Evolutionary conservation across 2,797 vertebrate genomes (phyloP).

Genomic region (Poeciliopsis infans): DNA sequence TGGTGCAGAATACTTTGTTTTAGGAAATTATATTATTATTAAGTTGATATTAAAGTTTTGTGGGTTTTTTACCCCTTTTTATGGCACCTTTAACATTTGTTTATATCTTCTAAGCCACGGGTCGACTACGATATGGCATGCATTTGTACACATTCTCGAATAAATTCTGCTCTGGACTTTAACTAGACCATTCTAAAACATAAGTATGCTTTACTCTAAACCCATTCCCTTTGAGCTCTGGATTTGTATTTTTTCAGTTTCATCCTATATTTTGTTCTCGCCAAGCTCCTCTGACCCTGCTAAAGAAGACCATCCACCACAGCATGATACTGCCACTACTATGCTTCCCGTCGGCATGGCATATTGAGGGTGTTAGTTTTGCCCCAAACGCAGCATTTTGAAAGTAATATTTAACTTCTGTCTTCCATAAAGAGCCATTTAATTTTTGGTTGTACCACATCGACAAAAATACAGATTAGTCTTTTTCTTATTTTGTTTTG

Average conservation of each 20-base stretch:
- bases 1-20: too few relatives aligned
- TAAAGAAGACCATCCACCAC: neutral
- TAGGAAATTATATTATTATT: too few relatives aligned
- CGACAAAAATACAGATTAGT: neutral
- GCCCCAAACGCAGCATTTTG: neutral
- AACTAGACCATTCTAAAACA: neutral
- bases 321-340: neutral
- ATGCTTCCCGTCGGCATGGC: neutral
- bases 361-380: neutral
- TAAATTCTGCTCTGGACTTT: neutral
- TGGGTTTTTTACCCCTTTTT: too few relatives aligned
- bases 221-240: neutral
- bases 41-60: too few relatives aligned
- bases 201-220: neutral
- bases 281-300: neutral
- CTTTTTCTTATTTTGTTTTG: neutral
- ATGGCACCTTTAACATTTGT: too few relatives aligned
- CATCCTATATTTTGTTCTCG: neutral
- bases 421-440: neutral
- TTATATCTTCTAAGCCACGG: too few relatives aligned
- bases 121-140: neutral
- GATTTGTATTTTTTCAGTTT: neutral
- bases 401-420: neutral
- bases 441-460: neutral
- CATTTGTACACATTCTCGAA: neutral